Percentiles rank a stretch among this genome's conserved stretches.
phyloP scores from a whole-genome alignment of 2,797 vertebrate species.

The Staurois parvus region DNA sequence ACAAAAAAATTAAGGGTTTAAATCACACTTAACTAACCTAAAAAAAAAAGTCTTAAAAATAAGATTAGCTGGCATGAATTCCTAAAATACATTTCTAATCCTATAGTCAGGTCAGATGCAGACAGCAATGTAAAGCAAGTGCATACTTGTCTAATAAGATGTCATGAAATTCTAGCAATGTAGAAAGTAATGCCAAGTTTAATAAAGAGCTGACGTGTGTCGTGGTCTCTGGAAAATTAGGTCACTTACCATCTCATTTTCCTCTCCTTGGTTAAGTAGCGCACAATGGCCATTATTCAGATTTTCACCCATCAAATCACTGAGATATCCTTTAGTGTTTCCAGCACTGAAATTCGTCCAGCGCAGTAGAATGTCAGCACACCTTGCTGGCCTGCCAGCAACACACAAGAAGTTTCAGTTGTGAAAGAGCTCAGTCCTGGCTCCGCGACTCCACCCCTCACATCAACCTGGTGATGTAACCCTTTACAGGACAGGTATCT shows the following conservation, averaged over 20 bases:
- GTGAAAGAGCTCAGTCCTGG: constrained; percentile 9
- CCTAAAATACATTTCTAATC: neutral
- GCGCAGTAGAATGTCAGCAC: neutral
- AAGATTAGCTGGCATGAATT: neutral
- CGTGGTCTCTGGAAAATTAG: neutral
- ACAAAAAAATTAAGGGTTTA: too few species aligned
- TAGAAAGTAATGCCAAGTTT: neutral
- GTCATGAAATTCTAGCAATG: neutral
- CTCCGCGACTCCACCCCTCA: constrained; percentile 52
- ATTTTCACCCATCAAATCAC: constrained; percentile 67
- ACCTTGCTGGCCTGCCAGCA: constrained; percentile 27
- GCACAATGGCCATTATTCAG: constrained; percentile 69
- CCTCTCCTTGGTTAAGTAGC: constrained; percentile 77
- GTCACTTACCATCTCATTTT: constrained; percentile 80
- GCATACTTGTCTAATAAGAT: neutral
- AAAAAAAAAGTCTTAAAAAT: too few species aligned
- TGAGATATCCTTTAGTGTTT: neutral
- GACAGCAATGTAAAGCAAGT: neutral
- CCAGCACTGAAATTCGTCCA: neutral
- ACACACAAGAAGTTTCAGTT: neutral
- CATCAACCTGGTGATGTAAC: constrained; percentile 49
- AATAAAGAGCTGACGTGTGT: neutral
- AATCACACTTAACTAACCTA: too few species aligned
- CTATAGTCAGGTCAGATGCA: too few species aligned
- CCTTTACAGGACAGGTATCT: constrained; percentile 11